A percentile compares a stretch with the other conserved stretches of the same genome.
Conservation (phyloP, 2,113 vertebrate species). For the Salvelinus fontinalis region DNA sequence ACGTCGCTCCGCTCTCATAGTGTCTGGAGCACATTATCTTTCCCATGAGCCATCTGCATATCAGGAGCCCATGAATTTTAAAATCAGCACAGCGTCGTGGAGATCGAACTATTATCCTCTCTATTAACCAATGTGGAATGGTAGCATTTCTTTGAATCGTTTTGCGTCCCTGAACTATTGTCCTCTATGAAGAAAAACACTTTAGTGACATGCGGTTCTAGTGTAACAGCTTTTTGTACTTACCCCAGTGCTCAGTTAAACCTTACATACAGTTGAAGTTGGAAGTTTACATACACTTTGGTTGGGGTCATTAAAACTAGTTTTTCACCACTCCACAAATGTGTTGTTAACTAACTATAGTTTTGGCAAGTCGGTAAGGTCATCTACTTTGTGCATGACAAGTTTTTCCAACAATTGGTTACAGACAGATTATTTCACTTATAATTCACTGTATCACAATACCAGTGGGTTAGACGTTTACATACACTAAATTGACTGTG, state of each 20-base stretch:
- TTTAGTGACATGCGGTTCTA: neutral
- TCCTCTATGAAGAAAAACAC: constrained; percentile 23
- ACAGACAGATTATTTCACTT: too few relatives aligned
- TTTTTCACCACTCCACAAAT: too few relatives aligned
- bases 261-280: neutral
- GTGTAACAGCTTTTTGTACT: neutral
- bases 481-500: too few relatives aligned
- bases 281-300: too few relatives aligned
- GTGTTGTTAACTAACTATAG: too few relatives aligned
- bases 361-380: too few relatives aligned
- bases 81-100: constrained; percentile 48
- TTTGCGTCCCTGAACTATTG: constrained; percentile 24
- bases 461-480: too few relatives aligned
- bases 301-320: too few relatives aligned
- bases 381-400: too few relatives aligned
- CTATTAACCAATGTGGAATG: constrained; percentile 39
- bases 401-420: too few relatives aligned
- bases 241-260: neutral
- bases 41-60: constrained; percentile 53
- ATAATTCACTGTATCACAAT: too few relatives aligned
- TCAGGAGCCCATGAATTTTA: constrained; percentile 65
- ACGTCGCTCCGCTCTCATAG: constrained; percentile 19
- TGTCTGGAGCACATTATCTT: constrained; percentile 60
- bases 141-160: constrained; percentile 41
- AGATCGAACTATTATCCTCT: constrained; percentile 34